Base-by-base conservation (phyloP, 2,888 invertebrate genomes). In the Apamea anceps region DNA sequence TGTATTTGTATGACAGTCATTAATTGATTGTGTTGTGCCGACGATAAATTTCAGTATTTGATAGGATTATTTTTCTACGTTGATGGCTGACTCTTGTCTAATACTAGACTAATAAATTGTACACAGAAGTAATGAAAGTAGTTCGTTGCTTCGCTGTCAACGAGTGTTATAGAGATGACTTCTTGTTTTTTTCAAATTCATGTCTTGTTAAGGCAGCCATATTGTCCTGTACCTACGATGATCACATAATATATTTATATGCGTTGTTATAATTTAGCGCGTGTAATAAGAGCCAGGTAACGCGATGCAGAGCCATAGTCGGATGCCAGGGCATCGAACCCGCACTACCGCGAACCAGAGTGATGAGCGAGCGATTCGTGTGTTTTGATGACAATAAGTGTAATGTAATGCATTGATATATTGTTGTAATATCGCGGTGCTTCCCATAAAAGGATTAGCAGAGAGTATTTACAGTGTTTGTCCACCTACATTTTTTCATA, bases 321-420 rank as follows among this genome's bases (percentile, higher is more conserved):
- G 96, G 96, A 95, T 95, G 94, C 90, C 72, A 90, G 96, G 95
- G 91, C 95, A 89, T 93, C 93, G 96, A 95, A 94, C 95, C 90
- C 93, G 85, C 84, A 91, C 73, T 90, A 93, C 93, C 89, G 91
- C 92, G 95, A 94, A 95, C 72, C 75, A 77, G 72, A 81, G 60
- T 89, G 89, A 89, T 88, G 87, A 90, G 80, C 81, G 78, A 88
- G 89, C 91, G 80, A 88, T 88, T 79, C 82, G 80, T 87, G 83
- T 85, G 86, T 87, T 90, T 84, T 86, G 85, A 87, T 89, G 82
- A 89, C 87, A 89, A 82, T 88, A 80, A 72, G 54, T 77, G 80
- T 81, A 81, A 82, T 83, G 84, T 66, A 82, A 78, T 86, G 82
- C 82, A 78, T 60, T 81, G 42, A 32, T 66, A 68, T 88, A 70